Percentiles rank a stretch among this genome's conserved stretches.
Evolutionary conservation across 2,888 invertebrate species (phyloP).

Genomic region (Ochropleura plecta): DNA sequence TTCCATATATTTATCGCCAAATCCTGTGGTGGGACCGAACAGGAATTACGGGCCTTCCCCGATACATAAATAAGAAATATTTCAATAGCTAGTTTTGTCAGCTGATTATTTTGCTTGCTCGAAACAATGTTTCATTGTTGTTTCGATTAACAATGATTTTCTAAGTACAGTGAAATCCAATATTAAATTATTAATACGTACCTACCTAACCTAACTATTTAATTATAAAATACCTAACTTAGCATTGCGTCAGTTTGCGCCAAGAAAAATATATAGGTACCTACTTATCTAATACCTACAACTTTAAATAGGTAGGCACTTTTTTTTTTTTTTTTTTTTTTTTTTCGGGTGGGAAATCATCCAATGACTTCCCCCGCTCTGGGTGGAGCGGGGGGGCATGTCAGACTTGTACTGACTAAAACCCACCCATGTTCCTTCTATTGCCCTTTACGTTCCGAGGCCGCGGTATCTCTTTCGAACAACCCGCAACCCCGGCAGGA

Average conservation of each 20-base stretch:
- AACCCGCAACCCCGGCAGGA: too few relatives aligned
- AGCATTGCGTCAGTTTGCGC: neutral
- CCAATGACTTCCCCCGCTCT: too few relatives aligned
- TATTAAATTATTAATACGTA: neutral
- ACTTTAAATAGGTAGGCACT: neutral
- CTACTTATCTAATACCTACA: neutral
- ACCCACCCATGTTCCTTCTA: too few relatives aligned
- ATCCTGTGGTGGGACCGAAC: neutral
- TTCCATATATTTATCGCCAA: neutral
- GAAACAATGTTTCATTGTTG: neutral
- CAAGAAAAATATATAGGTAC: neutral
- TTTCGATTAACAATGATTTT: too few relatives aligned
- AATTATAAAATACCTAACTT: neutral
- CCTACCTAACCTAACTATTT: neutral
- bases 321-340: too few relatives aligned
- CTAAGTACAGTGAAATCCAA: neutral
- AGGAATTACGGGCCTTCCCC: conserved; percentile 39
- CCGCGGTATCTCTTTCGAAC: too few relatives aligned
- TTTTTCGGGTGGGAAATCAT: too few relatives aligned
- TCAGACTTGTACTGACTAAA: too few relatives aligned
- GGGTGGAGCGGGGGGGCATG: too few relatives aligned
- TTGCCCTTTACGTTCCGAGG: too few relatives aligned
- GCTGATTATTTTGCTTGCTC: neutral
- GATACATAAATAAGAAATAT: neutral
- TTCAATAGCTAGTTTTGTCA: neutral